Evolutionary conservation across 2,888 invertebrate species (phyloP), one percentile per base, ranked within the genome.

Genomic region (Drosophila affinis): DNA sequence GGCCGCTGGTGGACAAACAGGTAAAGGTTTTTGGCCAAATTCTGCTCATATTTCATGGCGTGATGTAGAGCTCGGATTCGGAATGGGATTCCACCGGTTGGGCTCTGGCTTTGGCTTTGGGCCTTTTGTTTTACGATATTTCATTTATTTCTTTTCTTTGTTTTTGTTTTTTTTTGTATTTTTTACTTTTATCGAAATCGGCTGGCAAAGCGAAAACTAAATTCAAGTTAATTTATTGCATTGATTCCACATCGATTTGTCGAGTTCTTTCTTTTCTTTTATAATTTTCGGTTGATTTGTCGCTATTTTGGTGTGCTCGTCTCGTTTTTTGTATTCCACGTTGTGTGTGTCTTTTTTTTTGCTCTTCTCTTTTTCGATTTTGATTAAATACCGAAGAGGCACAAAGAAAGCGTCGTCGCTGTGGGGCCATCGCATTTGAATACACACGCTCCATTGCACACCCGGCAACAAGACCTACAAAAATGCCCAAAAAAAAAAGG

Each of bases 1-100:
- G 83, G 9, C 82, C 88, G 48, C 77, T 91, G 77, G 87, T 91
- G 62, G 81, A 88, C 61, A 89, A 87, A 73, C 84, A 90, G 91
- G 90, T 90, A 89, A 81, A 71, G 27, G 58, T 69, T 69, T 69
- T 65, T 57, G 34, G 14, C 44, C 21, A 18, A 17, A 32, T 9
- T 48, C 55, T 78, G 60, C 52, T 79, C 57, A 56, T 59, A 45
- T 72, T 77, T 77, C 76, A 67, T 75, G 70, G 74, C 73, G 61
- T 75, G 78, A 59, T 69, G 72, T 60, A 21, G 52, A 32, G 49
- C n/a, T 44, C 18, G 53, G 70, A 58, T 46, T 29, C 52, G 70
- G 53, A 34, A 39, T 21, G 34, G 39, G 34, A 21, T 54, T 39
- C 39, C 18, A 27, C 32, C 48, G 49, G 49, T 58, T 29, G 29